Evolutionary conservation across 30 jellyfish, hydroid and myxozoan species (phyloP), one percentile per base, ranked within the genome.

Genomic region (Rhopilema esculentum): DNA sequence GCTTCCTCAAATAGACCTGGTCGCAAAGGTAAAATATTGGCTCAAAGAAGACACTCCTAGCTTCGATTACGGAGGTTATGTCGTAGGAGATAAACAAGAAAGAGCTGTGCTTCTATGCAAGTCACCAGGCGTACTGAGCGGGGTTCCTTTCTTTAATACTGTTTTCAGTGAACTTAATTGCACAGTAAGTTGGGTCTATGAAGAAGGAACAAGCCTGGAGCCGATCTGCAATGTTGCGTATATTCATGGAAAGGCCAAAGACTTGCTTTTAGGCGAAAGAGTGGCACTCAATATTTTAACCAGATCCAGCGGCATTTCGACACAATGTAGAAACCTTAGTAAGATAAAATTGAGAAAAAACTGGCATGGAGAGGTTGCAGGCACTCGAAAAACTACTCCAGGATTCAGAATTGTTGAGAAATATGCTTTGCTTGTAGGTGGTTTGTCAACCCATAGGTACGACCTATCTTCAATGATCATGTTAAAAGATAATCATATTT

Each of bases 311-410:
- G 98, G 98, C 19, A 77, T 92, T 22, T 85, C 98, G 23, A 80
- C 97, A 2, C 66, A 72, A 66, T 72, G 91, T 49, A 72, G 83
- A 61, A 78, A 51, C 48, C 66, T 86, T 72, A 49, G 52, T 8
- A 85, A 57, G n/a, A 75, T 87, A 25, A 87, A 82, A 70, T 27
- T 22, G 18, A 40, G 19, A 24, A 40, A 57, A 66, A 52, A 30
- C 2, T 87, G 97, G 97, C 50, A 70, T 8, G 98, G 97, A 21
- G 91, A 88, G 77, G 52, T 92, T 16, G 98, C 98, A 25, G 97
- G 97, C 29, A 92, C 98, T 8, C 66, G 98, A 26, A 92, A 92
- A 77, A 92, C 98, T 8, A 92, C 98, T 1, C 98, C 98, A 16
- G 97, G 97, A 0, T 92, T 87, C 57, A 27, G 98, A 30, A 31